Evolutionary conservation across 2,113 vertebrate genomes (phyloP).

Genomic region (Prunella fulvescens): DNA sequence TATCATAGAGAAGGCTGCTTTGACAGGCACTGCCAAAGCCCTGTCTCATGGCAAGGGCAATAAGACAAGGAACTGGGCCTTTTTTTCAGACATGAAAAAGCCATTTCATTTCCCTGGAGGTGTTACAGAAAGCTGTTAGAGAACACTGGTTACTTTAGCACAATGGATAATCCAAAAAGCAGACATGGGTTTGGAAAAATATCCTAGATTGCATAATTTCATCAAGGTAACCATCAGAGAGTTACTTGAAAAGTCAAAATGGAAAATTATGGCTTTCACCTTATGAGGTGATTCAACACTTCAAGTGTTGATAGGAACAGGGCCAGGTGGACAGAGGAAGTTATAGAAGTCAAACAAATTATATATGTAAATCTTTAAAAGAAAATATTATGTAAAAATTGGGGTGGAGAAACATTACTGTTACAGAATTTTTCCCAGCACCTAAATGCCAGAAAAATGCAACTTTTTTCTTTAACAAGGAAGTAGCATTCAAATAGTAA

Average conservation of each 20-base stretch:
- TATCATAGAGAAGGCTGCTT: neutral
- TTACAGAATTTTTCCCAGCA: neutral
- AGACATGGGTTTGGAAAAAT: neutral
- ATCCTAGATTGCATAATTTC: neutral
- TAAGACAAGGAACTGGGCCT: neutral
- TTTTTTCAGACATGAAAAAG: conserved; percentile 28
- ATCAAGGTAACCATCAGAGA: neutral
- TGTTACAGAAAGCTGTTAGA: neutral
- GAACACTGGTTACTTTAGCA: neutral
- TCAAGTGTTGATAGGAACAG: neutral
- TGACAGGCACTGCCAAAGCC: neutral
- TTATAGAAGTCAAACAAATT: neutral
- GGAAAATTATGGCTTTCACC: neutral
- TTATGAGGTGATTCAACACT: neutral
- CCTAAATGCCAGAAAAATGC: neutral
- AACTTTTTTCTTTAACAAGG: neutral
- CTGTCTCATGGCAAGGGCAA: neutral
- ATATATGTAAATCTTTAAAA: neutral
- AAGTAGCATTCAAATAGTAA: neutral
- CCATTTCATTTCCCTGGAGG: neutral
- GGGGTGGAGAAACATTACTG: neutral
- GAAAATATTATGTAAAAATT: neutral
- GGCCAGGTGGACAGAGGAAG: neutral
- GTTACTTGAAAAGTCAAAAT: neutral
- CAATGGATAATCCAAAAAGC: conserved; percentile 23